phyloP scores from a whole-genome alignment of 2,797 vertebrate species.

The Stomatorhinus walkeri region DNA sequence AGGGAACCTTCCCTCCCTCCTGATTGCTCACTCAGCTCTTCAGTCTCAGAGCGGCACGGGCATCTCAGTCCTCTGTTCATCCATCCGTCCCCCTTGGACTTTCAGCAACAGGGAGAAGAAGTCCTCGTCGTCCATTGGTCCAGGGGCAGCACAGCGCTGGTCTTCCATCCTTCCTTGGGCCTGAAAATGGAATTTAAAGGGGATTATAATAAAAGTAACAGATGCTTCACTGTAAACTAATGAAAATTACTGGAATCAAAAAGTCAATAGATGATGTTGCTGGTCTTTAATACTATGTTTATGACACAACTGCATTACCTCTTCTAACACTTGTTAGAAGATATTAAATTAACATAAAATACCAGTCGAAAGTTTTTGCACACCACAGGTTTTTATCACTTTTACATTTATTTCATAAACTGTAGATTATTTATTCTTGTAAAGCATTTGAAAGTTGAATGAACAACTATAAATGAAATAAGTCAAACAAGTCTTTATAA shows the following conservation, averaged over 20 bases:
- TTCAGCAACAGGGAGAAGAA: slow-evolving; percentile 77
- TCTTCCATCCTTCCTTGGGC: slow-evolving; percentile 75
- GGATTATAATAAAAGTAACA: neutral
- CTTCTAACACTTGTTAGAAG: neutral
- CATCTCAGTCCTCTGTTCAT: slow-evolving; percentile 74
- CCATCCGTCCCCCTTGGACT: slow-evolving; percentile 78
- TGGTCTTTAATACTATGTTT: neutral
- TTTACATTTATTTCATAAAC: neutral
- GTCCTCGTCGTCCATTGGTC: slow-evolving; percentile 77
- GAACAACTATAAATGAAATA: neutral
- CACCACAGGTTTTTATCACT: neutral
- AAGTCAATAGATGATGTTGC: neutral
- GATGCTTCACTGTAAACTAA: neutral
- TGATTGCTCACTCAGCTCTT: slow-evolving; percentile 19
- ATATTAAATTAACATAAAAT: neutral
- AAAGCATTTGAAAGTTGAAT: neutral
- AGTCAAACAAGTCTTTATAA: neutral
- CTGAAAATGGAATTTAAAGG: slow-evolving; percentile 38
- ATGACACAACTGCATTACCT: neutral
- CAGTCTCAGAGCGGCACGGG: slow-evolving; percentile 56
- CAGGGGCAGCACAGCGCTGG: slow-evolving; percentile 73
- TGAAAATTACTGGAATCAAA: neutral
- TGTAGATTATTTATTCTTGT: neutral
- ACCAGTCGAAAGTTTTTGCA: neutral
- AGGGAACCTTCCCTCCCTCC: neutral